These are phyloP conservation scores for Cochlearius cochlearius DNA, from an alignment of 2,113 vertebrate genomes.

Conservation along the genomic window DNA sequence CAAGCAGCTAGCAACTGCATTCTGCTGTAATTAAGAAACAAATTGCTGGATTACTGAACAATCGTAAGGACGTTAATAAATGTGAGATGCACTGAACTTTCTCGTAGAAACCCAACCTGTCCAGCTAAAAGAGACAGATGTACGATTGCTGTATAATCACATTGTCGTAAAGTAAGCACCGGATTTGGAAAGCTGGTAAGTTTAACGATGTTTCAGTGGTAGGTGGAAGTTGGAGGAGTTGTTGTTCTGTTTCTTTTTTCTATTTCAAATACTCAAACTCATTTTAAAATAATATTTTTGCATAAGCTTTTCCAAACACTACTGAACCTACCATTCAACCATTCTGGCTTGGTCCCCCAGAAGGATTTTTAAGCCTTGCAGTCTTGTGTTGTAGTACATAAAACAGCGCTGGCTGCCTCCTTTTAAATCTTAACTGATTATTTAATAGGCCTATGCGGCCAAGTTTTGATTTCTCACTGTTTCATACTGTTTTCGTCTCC, in stretches of 20 bases:
- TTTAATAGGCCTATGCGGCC: neutral
- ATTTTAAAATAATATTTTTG: neutral
- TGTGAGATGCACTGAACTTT: slow-evolving; percentile 14
- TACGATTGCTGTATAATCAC: neutral
- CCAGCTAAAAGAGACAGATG: neutral
- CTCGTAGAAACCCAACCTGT: neutral
- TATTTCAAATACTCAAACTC: neutral
- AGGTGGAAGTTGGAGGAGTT: neutral
- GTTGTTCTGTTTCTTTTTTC: neutral
- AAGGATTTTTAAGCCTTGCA: neutral
- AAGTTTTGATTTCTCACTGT: neutral
- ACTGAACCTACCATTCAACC: neutral
- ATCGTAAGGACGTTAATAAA: slow-evolving; percentile 25
- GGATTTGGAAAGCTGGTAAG: neutral
- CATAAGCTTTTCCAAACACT: neutral
- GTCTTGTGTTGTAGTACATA: neutral
- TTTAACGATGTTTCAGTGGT: neutral
- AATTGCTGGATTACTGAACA: slow-evolving; percentile 60
- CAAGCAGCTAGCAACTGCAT: slow-evolving; percentile 48
- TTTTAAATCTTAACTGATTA: neutral
- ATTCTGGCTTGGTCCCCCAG: neutral
- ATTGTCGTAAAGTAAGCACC: neutral
- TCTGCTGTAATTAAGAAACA: slow-evolving; percentile 35
- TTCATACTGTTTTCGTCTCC: neutral
- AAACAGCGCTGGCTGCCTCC: neutral